phyloP scores from a whole-genome alignment of 2,113 vertebrate genomes.

The Ciconia maguari region DNA sequence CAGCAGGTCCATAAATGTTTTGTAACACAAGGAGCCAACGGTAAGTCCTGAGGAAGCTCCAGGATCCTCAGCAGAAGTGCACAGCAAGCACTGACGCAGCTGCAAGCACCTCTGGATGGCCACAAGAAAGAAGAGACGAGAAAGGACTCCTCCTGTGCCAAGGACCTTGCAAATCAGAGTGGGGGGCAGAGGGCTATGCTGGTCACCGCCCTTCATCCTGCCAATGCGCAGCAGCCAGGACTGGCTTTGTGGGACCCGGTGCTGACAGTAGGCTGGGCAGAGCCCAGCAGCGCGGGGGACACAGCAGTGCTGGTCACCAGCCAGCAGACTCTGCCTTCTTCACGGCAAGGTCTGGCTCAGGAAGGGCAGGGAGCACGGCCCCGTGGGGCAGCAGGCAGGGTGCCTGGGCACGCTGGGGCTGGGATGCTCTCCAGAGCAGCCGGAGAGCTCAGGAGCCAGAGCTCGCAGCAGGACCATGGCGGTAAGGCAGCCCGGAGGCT shows the following conservation, averaged over 20 bases:
- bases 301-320: neutral
- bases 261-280: neutral
- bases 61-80: neutral
- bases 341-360: neutral
- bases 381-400: neutral
- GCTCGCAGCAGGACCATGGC: fast-evolving
- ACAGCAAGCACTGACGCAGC: neutral
- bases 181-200: neutral
- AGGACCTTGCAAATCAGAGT: neutral
- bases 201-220: neutral
- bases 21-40: neutral
- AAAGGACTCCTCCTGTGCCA: neutral
- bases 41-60: neutral
- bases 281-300: neutral
- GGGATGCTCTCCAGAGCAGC: neutral
- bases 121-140: neutral
- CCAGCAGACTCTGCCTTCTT: neutral
- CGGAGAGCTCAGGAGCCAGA: neutral
- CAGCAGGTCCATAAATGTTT: neutral
- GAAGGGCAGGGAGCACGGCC: neutral
- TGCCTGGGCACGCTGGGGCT: neutral
- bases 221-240: neutral
- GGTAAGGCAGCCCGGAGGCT: neutral
- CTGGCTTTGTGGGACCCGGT: neutral
- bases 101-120: neutral